Evolutionary conservation across 2,888 invertebrate genomes (phyloP), one percentile per base, ranked within the genome.

Genomic region (Tipula lateralis): DNA sequence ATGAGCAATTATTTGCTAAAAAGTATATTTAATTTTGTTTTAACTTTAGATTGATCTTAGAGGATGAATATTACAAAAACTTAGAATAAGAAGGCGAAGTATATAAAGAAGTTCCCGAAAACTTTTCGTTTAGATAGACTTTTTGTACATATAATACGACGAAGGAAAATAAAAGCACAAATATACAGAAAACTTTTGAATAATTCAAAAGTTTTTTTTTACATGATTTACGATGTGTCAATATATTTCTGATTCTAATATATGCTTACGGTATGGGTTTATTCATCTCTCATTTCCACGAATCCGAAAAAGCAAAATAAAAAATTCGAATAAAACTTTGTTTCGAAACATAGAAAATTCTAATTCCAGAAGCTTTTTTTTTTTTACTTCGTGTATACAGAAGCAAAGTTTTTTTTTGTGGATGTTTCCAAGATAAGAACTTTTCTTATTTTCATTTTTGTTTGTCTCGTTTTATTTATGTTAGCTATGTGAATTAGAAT

Each of bases 151-250:
- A 66, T 24, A 24, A 66, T 66, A 66, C 66, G 50, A 50, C 50
- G 50, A 50, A 50, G 5, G 12, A 19, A 50, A 50, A 50, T 50
- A 66, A 66, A 66, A 66, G 66, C 66, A 66, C 44, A 32, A 3
- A 32, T 5, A 32, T 32, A 32, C 39, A 66, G 24, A 66, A 19
- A 66, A 66, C 66, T 66, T 66, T 66, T 66, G 24, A 66, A 66
- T 66, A 66, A 66, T 66, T 66, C 66, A 66, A 66, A 66, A 66
- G 24, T 66, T 66, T 66, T 66, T 66, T 66, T 66, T 66, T 66
- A 66, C 66, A 66, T 66, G 66, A 66, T 66, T 66, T 66, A 66
- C 66, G 66, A 66, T 66, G 66, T 66, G 66, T 66, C 66, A 66
- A 66, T 66, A 66, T 66, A 66, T 66, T 66, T 66, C 24, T 66